Evolutionary conservation across 2,797 vertebrate species (phyloP).

Genomic region (Myotis myotis): DNA sequence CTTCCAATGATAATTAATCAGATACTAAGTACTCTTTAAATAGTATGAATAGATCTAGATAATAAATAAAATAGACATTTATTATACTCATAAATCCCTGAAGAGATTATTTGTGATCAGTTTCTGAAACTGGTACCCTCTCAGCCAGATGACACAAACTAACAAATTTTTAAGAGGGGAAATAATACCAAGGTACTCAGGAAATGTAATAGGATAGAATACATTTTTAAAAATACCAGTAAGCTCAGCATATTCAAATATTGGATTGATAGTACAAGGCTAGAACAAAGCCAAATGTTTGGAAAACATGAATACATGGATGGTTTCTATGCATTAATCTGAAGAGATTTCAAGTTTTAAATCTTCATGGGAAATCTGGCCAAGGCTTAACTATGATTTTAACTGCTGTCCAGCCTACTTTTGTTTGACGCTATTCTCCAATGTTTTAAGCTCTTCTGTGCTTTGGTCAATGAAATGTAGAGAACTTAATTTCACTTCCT

Average conservation of each 20-base stretch:
- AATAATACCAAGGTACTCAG: not conserved
- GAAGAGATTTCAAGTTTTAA: conserved; percentile 12
- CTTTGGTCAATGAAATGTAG: conserved; percentile 15
- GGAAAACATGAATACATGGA: not conserved
- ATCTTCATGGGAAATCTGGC: not conserved
- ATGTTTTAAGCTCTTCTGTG: not conserved
- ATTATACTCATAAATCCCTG: not conserved
- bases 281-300: not conserved
- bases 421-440: not conserved
- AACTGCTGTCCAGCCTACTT: not conserved
- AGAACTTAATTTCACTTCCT: not conserved
- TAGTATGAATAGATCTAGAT: not conserved
- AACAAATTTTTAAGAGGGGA: not conserved
- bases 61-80: not conserved
- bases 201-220: not conserved
- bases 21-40: not conserved
- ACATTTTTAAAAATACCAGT: not conserved
- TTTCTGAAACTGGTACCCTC: not conserved
- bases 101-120: not conserved
- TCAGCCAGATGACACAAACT: not conserved
- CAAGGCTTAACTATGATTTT: not conserved
- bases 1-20: not conserved
- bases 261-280: not conserved
- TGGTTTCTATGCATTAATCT: not conserved
- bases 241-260: not conserved